phyloP scores from a whole-genome alignment of 2,113 vertebrate species.

The Pelmatolapia mariae region DNA sequence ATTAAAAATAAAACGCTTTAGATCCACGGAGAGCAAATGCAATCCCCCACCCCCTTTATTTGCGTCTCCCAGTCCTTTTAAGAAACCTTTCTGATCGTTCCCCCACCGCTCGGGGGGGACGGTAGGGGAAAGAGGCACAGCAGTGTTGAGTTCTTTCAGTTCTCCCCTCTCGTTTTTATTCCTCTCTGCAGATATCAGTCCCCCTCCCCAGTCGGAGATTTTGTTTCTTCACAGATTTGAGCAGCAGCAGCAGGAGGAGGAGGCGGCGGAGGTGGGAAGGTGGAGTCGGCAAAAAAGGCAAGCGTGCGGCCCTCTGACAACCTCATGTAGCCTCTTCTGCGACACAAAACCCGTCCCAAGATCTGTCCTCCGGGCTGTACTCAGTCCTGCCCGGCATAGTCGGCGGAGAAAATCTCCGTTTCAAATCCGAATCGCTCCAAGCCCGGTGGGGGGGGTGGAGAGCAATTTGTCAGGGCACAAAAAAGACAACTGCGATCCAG shows the following conservation, averaged over 20 bases:
- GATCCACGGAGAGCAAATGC: constrained; percentile 53
- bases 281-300: constrained; percentile 60
- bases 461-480: neutral
- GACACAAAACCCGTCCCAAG: constrained; percentile 53
- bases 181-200: constrained; percentile 54
- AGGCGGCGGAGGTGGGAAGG: constrained; percentile 63
- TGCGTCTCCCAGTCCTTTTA: constrained; percentile 26
- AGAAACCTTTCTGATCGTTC: constrained; percentile 42
- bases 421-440: constrained; percentile 6
- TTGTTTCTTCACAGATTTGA: constrained; percentile 67
- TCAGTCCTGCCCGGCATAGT: constrained; percentile 62
- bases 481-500: constrained; percentile 1
- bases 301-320: constrained; percentile 58
- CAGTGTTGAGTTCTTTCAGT: constrained; percentile 41
- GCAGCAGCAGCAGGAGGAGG: constrained; percentile 37
- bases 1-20: constrained; percentile 54
- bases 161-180: constrained; percentile 41
- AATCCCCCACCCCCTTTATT: constrained; percentile 32
- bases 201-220: constrained; percentile 65
- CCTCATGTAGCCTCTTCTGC: constrained; percentile 70
- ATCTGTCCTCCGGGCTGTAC: constrained; percentile 49
- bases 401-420: constrained; percentile 28
- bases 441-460: neutral
- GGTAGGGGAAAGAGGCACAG: constrained; percentile 62
- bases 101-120: constrained; percentile 67